Evolutionary conservation across 2,797 vertebrate species (phyloP).

Genomic region (Euthynnus affinis): DNA sequence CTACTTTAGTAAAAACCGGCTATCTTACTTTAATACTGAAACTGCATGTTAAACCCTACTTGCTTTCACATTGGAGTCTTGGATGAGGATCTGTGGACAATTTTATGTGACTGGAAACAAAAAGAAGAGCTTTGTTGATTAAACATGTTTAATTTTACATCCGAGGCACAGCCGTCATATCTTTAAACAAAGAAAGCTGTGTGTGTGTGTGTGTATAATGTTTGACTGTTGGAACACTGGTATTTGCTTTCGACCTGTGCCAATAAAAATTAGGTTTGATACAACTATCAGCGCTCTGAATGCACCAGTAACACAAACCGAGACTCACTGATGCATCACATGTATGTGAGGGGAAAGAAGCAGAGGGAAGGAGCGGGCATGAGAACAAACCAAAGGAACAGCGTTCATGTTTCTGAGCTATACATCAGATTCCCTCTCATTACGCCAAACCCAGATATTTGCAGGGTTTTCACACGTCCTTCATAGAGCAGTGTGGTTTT

Average conservation of each 20-base stretch:
- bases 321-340: slow-evolving; percentile 41
- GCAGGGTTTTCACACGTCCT: slow-evolving; percentile 71
- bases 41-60: slow-evolving; percentile 1
- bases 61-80: slow-evolving; percentile 30
- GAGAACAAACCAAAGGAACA: slow-evolving; percentile 46
- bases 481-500: slow-evolving; percentile 64
- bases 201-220: slow-evolving; percentile 20
- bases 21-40: neutral
- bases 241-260: slow-evolving; percentile 68
- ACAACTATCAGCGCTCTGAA: slow-evolving; percentile 52
- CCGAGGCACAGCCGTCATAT: slow-evolving; percentile 39
- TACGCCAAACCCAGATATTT: slow-evolving; percentile 59
- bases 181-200: slow-evolving; percentile 63
- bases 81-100: slow-evolving; percentile 57
- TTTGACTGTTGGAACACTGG: slow-evolving; percentile 43
- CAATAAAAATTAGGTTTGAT: slow-evolving; percentile 63
- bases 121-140: slow-evolving; percentile 56
- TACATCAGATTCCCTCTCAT: slow-evolving; percentile 64
- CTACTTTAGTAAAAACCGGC: slow-evolving; percentile 11
- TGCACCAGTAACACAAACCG: slow-evolving; percentile 46
- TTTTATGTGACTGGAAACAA: slow-evolving; percentile 49
- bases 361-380: slow-evolving; percentile 8
- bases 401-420: slow-evolving; percentile 60
- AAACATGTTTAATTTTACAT: slow-evolving; percentile 58
- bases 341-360: slow-evolving; percentile 16